Percentiles rank a stretch among this genome's conserved stretches.
Conservation (phyloP, 2,113 vertebrate species). For the Cariama cristata region DNA sequence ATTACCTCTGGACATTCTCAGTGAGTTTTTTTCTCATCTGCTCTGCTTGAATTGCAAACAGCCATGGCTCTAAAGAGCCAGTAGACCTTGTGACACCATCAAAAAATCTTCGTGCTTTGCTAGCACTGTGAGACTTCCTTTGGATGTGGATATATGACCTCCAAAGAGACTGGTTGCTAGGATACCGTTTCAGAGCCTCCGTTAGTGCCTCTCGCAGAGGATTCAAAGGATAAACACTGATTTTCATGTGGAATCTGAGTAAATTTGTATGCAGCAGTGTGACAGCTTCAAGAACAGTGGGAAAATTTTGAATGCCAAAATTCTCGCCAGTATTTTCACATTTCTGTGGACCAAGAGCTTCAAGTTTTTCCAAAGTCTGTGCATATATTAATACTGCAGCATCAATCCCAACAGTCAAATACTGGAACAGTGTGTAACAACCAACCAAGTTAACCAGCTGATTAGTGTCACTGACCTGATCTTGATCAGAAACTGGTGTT, state of each 20-base stretch:
- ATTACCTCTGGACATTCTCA: slow-evolving; percentile 88
- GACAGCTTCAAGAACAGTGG: slow-evolving; percentile 77
- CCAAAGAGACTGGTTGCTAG: slow-evolving; percentile 86
- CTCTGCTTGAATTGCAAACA: slow-evolving; percentile 92
- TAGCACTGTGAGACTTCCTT: slow-evolving; percentile 86
- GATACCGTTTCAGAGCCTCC: slow-evolving; percentile 79
- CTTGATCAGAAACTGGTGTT: not conserved
- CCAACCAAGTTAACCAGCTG: slow-evolving; percentile 78
- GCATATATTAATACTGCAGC: slow-evolving; percentile 79
- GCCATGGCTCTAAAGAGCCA: slow-evolving; percentile 81
- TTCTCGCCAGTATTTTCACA: not conserved
- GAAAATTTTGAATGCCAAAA: not conserved
- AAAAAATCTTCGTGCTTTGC: slow-evolving; percentile 88
- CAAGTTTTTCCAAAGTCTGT: slow-evolving; percentile 76
- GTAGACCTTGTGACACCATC: slow-evolving; percentile 77
- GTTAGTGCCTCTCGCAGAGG: slow-evolving; percentile 83
- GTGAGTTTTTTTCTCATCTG: slow-evolving; percentile 87
- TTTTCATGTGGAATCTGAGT: slow-evolving; percentile 83
- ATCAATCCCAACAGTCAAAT: slow-evolving; percentile 87
- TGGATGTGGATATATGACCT: slow-evolving; percentile 85
- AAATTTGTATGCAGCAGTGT: slow-evolving; percentile 83
- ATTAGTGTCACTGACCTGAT: not conserved
- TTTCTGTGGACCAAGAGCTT: slow-evolving; percentile 3
- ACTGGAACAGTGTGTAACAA: slow-evolving; percentile 93
- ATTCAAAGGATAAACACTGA: slow-evolving; percentile 81